Base-by-base conservation (phyloP, 2,888 invertebrate species). In the Nebria brevicollis region DNA sequence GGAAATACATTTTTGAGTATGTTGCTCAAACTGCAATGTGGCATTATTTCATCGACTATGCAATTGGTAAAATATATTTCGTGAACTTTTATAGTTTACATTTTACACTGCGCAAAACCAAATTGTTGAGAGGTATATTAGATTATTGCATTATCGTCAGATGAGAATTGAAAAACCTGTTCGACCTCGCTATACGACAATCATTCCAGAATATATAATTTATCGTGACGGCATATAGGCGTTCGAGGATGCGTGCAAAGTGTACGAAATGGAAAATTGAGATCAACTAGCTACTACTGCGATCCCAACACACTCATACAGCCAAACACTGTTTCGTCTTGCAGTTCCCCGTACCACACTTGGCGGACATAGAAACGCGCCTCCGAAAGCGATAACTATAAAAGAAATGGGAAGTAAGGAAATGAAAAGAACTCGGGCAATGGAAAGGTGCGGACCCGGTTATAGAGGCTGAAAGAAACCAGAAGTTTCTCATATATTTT, bases 361-460 rank as follows among this genome's bases (percentile, higher is more conserved):
- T 70, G 20, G 11, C 70, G 15, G 66, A 25, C 66, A 25, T 25
- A 34, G 70, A 11, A 75, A 72, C 80, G 73, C 79, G 75, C 80
- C 80, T 80, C 70, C 68, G 43, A 75, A 75, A 75, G 80, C 80
- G 86, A 88, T 88, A 87, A 87, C 87, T 87, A 87, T 88, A 88
- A 88, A 87, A 87, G 87, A 86, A 87, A 87, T 86, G 87, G 86
- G 85, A 85, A 86, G 75, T 85, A 86, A 85, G 87, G 88, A 88
- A 88, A 88, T 88, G 87, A 88, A 87, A 87, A 87, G 87, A 80
- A 80, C 80, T 80, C 80, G 75, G 70, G 80, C 79, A 80, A 75
- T 80, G 80, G 75, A 75, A 80, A 80, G 80, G 80, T 80, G 80
- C 75, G 41, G 80, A 80, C 80, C 80, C 80, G 70, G 72, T 72